Evolutionary conservation across 2,888 invertebrate genomes (phyloP), one percentile per base, ranked within the genome.

Genomic region (Netelia fuscicornis): DNA sequence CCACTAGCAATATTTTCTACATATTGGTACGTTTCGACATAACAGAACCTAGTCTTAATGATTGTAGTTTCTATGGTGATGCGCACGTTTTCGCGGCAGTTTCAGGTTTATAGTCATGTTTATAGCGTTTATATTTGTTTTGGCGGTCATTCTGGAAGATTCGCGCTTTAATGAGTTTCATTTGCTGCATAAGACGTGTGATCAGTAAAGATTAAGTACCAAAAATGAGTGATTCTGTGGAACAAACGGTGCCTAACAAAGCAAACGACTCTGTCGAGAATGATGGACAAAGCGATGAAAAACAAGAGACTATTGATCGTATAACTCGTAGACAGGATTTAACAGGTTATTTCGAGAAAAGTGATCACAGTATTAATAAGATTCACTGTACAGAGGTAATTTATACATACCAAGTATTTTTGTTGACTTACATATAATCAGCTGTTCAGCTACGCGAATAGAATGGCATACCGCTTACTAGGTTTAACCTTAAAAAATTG

Each of bases 291-390:
- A 64, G 70, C 2, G 77, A 72, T 6, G 60, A 58, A 9, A 68
- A 62, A 56, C 48, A 64, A 2, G 58, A 71, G 13, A 37, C 62
- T 13, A 48, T 71, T 17, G 56, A 58, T 68, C 71, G 80, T 52
- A 86, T 86, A 25, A 86, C 86, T 17, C 13, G 84, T 54, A 86
- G 86, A 58, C 71, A 88, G 37, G 88, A 91, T 78, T 86, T 90
- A 25, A 90, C 88, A 17, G 42, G 86, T 9, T 89, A 85, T 72
- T 91, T 91, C 78, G 77, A 86, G 30, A 83, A 87, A 56, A 86
- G 85, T 44, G 89, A 91, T 83, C 88, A 90, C 67, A 90, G 90
- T 60, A 58, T 89, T 13, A 91, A 90, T 79, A 89, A 90, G 83
- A 60, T 90, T 65, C 80, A 90, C 72, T 86, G 86, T 37, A 88